phyloP scores from a whole-genome alignment of 2,797 vertebrate species.

The Amazonetta brasiliensis region DNA sequence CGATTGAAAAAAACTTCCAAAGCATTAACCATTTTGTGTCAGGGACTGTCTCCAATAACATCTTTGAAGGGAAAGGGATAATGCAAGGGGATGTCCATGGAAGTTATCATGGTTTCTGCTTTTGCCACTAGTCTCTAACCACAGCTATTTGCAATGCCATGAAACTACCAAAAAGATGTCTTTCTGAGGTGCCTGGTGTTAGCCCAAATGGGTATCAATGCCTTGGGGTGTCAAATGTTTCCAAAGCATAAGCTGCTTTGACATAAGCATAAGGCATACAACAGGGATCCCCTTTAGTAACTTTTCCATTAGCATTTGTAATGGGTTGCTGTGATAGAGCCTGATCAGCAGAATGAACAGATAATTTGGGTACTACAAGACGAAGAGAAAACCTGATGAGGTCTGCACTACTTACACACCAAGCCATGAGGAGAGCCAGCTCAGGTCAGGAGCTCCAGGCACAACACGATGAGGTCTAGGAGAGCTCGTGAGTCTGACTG shows the following conservation, averaged over 20 bases:
- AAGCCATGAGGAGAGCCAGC: not conserved
- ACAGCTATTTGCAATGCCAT: not conserved
- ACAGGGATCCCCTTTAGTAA: not conserved
- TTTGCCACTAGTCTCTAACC: not conserved
- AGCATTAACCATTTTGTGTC: accelerated
- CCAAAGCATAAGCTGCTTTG: not conserved
- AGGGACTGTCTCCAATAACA: not conserved
- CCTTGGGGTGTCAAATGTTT: not conserved
- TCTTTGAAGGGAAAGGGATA: not conserved
- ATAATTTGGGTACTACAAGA: not conserved
- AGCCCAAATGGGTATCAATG: not conserved
- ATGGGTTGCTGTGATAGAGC: not conserved
- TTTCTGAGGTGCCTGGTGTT: not conserved
- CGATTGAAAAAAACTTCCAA: not conserved
- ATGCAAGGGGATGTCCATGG: not conserved
- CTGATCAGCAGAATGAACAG: accelerated
- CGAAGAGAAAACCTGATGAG: not conserved
- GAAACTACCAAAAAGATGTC: not conserved
- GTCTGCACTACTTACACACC: no score
- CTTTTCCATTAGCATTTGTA: not conserved
- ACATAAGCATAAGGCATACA: not conserved
- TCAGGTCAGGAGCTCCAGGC: not conserved
- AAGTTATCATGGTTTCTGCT: not conserved
- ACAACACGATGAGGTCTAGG: accelerated
- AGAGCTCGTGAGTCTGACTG: not conserved